Evolutionary conservation across 2,888 invertebrate genomes (phyloP).

Genomic region (Andrena bicolor): DNA sequence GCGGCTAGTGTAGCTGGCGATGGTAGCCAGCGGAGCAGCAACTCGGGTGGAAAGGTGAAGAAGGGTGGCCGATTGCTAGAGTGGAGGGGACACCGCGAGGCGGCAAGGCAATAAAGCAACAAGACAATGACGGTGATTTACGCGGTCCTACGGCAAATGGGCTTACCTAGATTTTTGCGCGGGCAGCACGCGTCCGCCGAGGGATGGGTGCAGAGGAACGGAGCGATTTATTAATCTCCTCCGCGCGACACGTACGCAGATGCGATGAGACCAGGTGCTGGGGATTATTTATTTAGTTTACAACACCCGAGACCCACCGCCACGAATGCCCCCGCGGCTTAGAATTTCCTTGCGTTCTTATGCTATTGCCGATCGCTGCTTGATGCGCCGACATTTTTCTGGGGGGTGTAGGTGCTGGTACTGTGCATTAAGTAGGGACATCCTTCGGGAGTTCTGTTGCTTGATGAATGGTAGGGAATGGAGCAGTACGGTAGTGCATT

Average conservation of each 20-base stretch:
- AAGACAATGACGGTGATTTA: constrained; percentile 78
- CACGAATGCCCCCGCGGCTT: constrained; percentile 53
- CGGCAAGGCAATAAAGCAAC: constrained; percentile 74
- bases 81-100: constrained; percentile 42
- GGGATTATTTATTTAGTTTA: constrained; percentile 76
- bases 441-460: no score
- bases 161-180: constrained; percentile 72
- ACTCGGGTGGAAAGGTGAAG: constrained; percentile 42
- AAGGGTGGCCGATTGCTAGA: constrained; percentile 41
- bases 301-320: constrained; percentile 56
- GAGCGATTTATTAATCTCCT: constrained; percentile 74
- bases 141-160: constrained; percentile 76
- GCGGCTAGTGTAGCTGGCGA: constrained; percentile 14
- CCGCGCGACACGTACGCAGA: constrained; percentile 74
- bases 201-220: constrained; percentile 50
- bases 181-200: constrained; percentile 67
- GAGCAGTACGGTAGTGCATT: no score
- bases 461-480: no score
- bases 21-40: constrained; percentile 30
- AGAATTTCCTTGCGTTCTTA: constrained; percentile 33
- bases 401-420: background rate
- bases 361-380: constrained; percentile 9
- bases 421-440: background rate
- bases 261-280: constrained; percentile 75
- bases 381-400: background rate